Evolutionary conservation across 1,140 invertebrate genomes (phyloP), one percentile per base, ranked within the genome.

Genomic region (Fopius arisanus): DNA sequence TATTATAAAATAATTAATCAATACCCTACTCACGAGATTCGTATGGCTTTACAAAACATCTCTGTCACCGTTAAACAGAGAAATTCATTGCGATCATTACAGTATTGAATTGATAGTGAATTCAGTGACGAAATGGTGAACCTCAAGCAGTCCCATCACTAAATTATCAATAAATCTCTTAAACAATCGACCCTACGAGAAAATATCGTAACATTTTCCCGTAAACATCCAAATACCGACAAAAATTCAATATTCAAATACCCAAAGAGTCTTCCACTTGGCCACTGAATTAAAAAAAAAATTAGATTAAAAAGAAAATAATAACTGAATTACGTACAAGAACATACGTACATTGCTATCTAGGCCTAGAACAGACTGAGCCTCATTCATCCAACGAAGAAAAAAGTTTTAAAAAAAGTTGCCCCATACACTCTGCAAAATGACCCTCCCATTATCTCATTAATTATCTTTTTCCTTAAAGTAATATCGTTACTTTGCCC

Each of bases 351-450:
- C 54, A 73, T 23, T 26, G 12, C 28, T 28, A 51, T 72, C 70
- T 83, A 84, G 82, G 83, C 83, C 84, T 81, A 81, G 79, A 81
- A 80, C 79, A 82, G 79, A 79, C 80, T 77, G 75, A 81, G 77
- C 79, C 81, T 78, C 81, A 81, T 78, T 81, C 70, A 78, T 76
- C 19, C 19, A 26, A 59, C 16, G 48, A 54, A 54, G 21, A 48
- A 48, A 48, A 48, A 48, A 37, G 12, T 6, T 6, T 37, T 6
- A 37, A 37, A 48, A 48, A 48, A 7, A 48, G 16, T 48, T 48
- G 3, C 2, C 12, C 23, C 54, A 59, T 7, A 59, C 54, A 26
- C 54, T 23, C 51, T 9, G 54, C 10, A 26, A 26, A 59, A 59
- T 59, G 54, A 59, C 54, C 54, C 43, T 2, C 7, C 16, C 19